Percentiles rank a stretch among this genome's conserved stretches.
Conservation (phyloP, 2,113 vertebrate genomes). For the Parus major region DNA sequence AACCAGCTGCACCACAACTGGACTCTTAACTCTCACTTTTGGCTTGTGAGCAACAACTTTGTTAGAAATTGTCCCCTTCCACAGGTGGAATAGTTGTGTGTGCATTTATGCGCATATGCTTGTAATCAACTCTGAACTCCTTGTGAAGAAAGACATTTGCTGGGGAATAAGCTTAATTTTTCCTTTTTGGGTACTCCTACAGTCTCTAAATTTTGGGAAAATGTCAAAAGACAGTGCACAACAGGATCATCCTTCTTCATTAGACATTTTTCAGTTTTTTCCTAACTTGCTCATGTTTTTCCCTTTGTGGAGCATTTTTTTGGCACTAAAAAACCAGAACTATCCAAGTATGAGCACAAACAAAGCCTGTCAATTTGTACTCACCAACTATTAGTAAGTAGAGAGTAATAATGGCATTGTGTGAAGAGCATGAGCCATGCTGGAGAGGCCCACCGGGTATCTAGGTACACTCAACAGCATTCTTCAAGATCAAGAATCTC, state of each 20-base stretch:
- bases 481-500: not conserved
- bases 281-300: not conserved
- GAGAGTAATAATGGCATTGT: not conserved
- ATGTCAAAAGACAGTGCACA: not conserved
- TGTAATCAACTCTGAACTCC: not conserved
- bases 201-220: slow-evolving; percentile 9
- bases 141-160: not conserved
- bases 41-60: not conserved
- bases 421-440: not conserved
- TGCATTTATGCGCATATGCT: not conserved
- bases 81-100: not conserved
- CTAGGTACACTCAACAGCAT: fast-evolving
- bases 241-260: not conserved
- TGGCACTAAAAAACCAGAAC: not conserved
- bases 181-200: not conserved
- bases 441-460: not conserved
- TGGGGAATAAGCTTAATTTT: not conserved
- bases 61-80: not conserved
- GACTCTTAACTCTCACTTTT: not conserved
- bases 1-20: not conserved
- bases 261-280: not conserved
- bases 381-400: not conserved
- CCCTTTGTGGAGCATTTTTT: not conserved
- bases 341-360: slow-evolving; percentile 7
- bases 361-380: not conserved